These are phyloP conservation scores for Stramonita haemastoma DNA, from an alignment of 2,888 invertebrate species.

Conservation along the genomic window DNA sequence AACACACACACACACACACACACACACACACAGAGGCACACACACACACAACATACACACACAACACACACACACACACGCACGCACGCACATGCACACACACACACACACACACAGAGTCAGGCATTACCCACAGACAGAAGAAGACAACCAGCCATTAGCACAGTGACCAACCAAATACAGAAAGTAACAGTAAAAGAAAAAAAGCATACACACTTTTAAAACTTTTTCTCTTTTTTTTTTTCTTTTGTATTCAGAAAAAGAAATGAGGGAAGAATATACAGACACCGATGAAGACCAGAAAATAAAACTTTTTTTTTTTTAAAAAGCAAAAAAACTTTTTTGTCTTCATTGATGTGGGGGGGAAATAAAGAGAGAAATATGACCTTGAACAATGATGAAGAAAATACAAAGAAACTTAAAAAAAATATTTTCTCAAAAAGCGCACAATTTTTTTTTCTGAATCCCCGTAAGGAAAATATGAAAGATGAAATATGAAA, in stretches of 20 bases:
- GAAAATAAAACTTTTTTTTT: not conserved
- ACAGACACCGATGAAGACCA: not conserved
- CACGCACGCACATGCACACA: not conserved
- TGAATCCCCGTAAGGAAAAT: no score
- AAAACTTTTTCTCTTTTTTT: not conserved
- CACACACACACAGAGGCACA: not conserved
- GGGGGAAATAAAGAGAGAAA: no score
- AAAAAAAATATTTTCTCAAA: no score
- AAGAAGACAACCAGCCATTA: not conserved
- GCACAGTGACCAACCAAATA: no score
- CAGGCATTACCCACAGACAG: not conserved
- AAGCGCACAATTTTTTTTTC: no score
- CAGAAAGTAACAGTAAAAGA: no score
- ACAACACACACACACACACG: constrained; percentile 1
- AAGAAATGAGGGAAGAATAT: not conserved
- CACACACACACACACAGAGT: not conserved
- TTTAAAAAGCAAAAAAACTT: no score
- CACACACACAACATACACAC: not conserved
- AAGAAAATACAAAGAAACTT: no score
- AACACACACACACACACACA: constrained; percentile 20
- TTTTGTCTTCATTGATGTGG: no score
- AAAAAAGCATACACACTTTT: not conserved
- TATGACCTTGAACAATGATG: no score
- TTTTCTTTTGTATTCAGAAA: not conserved
- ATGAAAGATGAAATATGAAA: no score